Conservation (phyloP, 1,140 invertebrate species). For the Bathynomus jamesi region DNA sequence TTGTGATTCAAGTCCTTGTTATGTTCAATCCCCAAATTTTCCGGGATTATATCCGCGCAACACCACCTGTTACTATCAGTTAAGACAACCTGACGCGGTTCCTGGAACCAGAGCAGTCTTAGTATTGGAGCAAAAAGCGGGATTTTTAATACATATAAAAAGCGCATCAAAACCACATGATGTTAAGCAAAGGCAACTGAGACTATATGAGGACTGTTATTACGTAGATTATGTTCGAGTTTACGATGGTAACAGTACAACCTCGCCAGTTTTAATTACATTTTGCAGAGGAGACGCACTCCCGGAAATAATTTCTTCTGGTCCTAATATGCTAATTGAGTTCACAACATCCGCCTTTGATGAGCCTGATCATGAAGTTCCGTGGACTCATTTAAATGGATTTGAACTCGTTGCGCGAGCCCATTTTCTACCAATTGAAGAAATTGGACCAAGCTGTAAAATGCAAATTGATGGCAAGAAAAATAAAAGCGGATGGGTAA, state of each 20-base stretch:
- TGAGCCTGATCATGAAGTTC: slow-evolving; percentile 52
- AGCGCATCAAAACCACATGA: slow-evolving; percentile 24
- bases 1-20: slow-evolving; percentile 76
- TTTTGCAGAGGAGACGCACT: slow-evolving; percentile 79
- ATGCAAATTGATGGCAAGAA: slow-evolving; percentile 40
- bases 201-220: slow-evolving; percentile 71
- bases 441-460: slow-evolving; percentile 58
- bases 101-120: slow-evolving; percentile 27
- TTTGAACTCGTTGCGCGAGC: slow-evolving; percentile 80
- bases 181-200: slow-evolving; percentile 41
- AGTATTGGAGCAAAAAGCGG: slow-evolving; percentile 21
- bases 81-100: slow-evolving; percentile 60
- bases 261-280: slow-evolving; percentile 76
- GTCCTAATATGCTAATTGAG: slow-evolving; percentile 75
- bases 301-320: slow-evolving; percentile 74
- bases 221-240: slow-evolving; percentile 82
- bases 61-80: slow-evolving; percentile 70
- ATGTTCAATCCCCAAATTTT: slow-evolving; percentile 76
- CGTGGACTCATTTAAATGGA: slow-evolving; percentile 51
- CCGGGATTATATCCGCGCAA: slow-evolving; percentile 77
- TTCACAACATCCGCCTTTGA: slow-evolving; percentile 81
- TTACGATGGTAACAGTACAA: slow-evolving; percentile 80
- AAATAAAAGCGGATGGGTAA: slow-evolving; percentile 54
- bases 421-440: slow-evolving; percentile 48
- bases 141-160: slow-evolving; percentile 33